phyloP scores from a whole-genome alignment of 2,888 invertebrate genomes.

The Saturnia pavonia region DNA sequence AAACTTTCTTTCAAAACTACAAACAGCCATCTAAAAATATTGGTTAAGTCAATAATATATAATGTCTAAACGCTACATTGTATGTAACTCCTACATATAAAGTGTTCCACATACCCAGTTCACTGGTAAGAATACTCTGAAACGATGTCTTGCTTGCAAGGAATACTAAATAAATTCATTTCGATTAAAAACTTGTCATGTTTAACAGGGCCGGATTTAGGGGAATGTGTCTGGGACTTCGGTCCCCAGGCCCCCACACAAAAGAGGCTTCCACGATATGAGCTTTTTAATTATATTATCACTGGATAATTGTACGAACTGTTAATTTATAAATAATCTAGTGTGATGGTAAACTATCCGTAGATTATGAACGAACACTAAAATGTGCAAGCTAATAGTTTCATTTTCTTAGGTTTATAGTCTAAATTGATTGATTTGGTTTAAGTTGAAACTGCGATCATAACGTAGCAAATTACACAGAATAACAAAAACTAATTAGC shows the following conservation, averaged over 20 bases:
- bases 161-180: not conserved
- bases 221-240: not conserved
- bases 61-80: slow-evolving; percentile 38
- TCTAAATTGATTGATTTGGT: no score
- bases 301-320: no score
- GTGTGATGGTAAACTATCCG: no score
- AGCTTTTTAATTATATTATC: not conserved
- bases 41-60: slow-evolving; percentile 34
- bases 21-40: slow-evolving; percentile 74
- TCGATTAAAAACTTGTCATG: slow-evolving; percentile 2
- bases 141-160: not conserved
- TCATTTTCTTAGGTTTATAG: no score
- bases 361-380: no score
- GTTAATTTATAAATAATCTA: no score
- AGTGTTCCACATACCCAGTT: slow-evolving; percentile 29
- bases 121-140: slow-evolving; percentile 33
- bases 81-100: slow-evolving; percentile 31
- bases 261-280: not conserved
- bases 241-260: not conserved
- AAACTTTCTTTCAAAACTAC: slow-evolving; percentile 58
- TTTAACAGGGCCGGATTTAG: not conserved
- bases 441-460: no score
- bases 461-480: no score
- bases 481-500: no score
- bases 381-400: no score